Base-by-base conservation (phyloP, 2,888 invertebrate genomes). In the Lithophane semibrunnea region DNA sequence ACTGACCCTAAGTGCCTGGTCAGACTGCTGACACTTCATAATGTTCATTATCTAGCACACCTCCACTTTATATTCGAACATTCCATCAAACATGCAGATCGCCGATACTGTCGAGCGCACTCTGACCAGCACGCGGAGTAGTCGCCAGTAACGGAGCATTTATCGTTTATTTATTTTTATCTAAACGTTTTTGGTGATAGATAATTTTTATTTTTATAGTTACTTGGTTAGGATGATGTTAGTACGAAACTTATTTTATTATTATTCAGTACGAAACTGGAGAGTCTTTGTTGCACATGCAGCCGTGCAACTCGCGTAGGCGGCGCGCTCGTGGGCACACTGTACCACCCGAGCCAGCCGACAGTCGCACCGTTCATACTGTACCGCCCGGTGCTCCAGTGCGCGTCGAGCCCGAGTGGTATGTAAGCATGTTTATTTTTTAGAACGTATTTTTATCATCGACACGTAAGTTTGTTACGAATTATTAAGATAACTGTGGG, bases 101-200 rank as follows among this genome's bases (percentile, higher is more conserved):
- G 16, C 16, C n/a, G 8, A 21, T 3, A 49, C 21, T 21, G 24
- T 12, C 9, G 44, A 16, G 67, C 68, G 54, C 49, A 8, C 16
- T 13, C 60, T 44, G 79, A 52, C 24, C 63, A 0, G 58, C 64
- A 13, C 64, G 72, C 61, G n/a, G 37, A 61, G 69, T 56, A 66
- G 79, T 74, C 69, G 85, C 80, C 85, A 85, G 74, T 78, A 70
- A 79, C 79, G 75, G 77, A 88, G 92, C 92, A 92, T 92, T 92
- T 91, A 87, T 79, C 69, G 73, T 83, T 87, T 90, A 86, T 89
- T 88, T 89, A 83, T 88, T 86, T 89, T 79, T 88, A 86, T 90
- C 86, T 87, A 79, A 85, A 84, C 75, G 77, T 84, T 83, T 86
- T 84, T 82, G 83, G 85, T 88, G 72, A 81, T 88, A 88, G 84